Evolutionary conservation across 2,113 vertebrate genomes (phyloP).

Genomic region (Ivindomyrus marchei): DNA sequence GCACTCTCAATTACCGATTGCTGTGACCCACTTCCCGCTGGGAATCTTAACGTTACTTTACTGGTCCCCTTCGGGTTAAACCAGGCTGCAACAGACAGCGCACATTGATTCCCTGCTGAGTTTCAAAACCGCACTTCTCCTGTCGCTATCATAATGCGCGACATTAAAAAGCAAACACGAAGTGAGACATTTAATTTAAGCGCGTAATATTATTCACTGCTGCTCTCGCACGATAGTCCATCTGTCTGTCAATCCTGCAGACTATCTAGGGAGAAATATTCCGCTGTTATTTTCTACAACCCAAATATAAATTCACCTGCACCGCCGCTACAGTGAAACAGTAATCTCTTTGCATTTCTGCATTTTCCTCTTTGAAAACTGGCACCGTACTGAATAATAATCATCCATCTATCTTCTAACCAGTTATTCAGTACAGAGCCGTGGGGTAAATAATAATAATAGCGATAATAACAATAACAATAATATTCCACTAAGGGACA

Average conservation of each 20-base stretch:
- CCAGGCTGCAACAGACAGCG: neutral
- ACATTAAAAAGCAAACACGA: slow-evolving; percentile 23
- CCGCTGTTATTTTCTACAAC: neutral
- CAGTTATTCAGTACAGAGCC: neutral
- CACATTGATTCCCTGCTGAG: neutral
- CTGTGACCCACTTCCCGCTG: neutral
- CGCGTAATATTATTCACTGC: neutral
- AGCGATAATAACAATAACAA: neutral
- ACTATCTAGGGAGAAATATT: slow-evolving; percentile 22
- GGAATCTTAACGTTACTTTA: neutral
- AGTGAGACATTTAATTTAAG: neutral
- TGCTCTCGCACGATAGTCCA: slow-evolving; percentile 36
- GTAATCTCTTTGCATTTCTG: slow-evolving; percentile 40
- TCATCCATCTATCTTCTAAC: neutral
- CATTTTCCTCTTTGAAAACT: neutral
- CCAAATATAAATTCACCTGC: slow-evolving; percentile 28
- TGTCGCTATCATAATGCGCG: neutral
- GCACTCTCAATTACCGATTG: neutral
- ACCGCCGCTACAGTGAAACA: slow-evolving; percentile 26
- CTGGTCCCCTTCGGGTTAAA: neutral
- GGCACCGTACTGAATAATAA: neutral
- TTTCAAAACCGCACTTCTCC: neutral
- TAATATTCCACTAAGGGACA: neutral
- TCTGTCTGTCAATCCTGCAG: slow-evolving; percentile 37
- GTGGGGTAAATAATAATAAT: neutral